Conservation (phyloP, 2,888 invertebrate species). For the Orchestes rusci region DNA sequence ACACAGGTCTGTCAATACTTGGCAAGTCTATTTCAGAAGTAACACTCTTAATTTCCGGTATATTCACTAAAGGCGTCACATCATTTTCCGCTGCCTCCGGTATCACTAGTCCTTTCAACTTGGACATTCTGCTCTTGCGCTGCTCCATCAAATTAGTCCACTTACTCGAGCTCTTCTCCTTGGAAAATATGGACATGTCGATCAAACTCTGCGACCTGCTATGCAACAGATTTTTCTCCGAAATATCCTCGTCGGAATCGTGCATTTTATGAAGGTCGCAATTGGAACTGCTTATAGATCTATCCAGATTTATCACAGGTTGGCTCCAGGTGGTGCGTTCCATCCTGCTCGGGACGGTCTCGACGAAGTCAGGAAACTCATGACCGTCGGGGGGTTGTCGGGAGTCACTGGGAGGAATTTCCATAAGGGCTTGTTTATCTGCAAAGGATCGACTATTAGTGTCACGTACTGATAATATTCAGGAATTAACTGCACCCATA, state of each 20-base stretch:
- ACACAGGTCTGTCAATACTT: slow-evolving; percentile 1
- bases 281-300: slow-evolving; percentile 31
- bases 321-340: slow-evolving; percentile 11
- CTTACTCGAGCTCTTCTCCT: slow-evolving; percentile 41
- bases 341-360: slow-evolving; percentile 38
- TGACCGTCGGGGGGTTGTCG: slow-evolving; percentile 77
- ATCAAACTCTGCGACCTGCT: slow-evolving; percentile 48
- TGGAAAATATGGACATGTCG: slow-evolving; percentile 39
- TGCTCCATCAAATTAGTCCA: slow-evolving; percentile 74
- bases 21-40: slow-evolving; percentile 33
- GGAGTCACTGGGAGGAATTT: slow-evolving; percentile 53
- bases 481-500: no score
- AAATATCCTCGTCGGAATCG: slow-evolving; percentile 26
- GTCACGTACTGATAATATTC: no score
- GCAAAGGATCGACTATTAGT: no score
- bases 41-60: slow-evolving; percentile 74
- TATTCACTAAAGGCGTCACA: slow-evolving; percentile 55
- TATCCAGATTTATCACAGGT: slow-evolving; percentile 16
- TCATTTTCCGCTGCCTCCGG: slow-evolving; percentile 58
- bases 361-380: slow-evolving; percentile 69
- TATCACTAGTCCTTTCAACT: slow-evolving; percentile 80
- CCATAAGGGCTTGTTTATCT: slow-evolving; percentile 45
- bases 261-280: slow-evolving; percentile 30
- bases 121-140: slow-evolving; percentile 73
- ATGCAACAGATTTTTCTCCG: slow-evolving; percentile 32